Percentiles rank a stretch among this genome's conserved stretches.
Evolutionary conservation across 2,888 invertebrate genomes (phyloP).

Genomic region (Malthinus flaveolus): DNA sequence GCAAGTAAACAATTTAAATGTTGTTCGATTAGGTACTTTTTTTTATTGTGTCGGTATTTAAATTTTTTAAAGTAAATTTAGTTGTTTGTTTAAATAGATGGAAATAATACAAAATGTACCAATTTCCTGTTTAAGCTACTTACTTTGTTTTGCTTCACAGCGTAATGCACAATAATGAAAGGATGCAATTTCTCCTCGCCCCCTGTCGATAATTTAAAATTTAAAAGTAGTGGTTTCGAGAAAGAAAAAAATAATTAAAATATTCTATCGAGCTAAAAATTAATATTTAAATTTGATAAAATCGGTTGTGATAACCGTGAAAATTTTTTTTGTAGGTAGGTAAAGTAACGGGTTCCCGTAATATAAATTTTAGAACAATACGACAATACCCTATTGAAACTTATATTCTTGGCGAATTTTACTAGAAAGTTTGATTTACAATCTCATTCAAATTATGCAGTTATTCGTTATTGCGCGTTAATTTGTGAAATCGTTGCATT

Average conservation of each 20-base stretch:
- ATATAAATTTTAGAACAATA: too few species aligned
- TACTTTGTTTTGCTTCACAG: constrained; percentile 18
- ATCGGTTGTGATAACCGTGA: not conserved
- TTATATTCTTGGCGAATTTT: not conserved
- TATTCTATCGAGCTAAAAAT: not conserved
- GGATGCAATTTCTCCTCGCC: constrained; percentile 8
- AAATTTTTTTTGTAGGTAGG: too few species aligned
- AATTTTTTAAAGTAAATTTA: too few species aligned
- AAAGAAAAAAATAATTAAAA: not conserved
- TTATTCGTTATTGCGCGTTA: not conserved
- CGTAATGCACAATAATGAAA: constrained; percentile 17
- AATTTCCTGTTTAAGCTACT: constrained; percentile 16
- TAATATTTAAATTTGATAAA: not conserved
- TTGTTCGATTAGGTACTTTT: too few species aligned
- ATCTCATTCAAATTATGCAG: constrained; percentile 2
- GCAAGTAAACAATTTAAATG: too few species aligned
- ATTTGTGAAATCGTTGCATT: not conserved
- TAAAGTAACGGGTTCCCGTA: too few species aligned
- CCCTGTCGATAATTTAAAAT: not conserved
- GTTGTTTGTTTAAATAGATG: too few species aligned
- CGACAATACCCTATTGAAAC: too few species aligned
- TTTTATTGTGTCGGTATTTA: too few species aligned
- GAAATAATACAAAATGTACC: constrained; percentile 1
- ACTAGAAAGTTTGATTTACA: constrained; percentile 21
- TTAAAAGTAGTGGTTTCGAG: too few species aligned